Percentiles rank a stretch among this genome's conserved stretches.
phyloP scores from a whole-genome alignment of 2,113 vertebrate species.

The pig (Sus scrofa) region DNA sequence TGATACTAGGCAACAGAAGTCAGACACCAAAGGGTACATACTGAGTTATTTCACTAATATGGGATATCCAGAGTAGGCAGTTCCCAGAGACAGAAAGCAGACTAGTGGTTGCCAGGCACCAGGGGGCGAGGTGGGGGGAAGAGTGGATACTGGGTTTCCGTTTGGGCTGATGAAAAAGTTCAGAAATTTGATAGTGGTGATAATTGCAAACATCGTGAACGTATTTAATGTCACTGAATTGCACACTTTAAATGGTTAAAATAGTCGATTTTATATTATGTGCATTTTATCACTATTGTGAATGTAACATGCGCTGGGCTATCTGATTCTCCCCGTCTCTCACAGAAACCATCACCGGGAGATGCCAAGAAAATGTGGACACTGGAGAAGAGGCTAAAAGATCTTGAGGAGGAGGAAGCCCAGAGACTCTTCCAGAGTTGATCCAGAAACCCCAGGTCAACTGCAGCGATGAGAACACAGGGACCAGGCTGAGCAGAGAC shows the following conservation, averaged over 20 bases:
- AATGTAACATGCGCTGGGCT: too few species aligned
- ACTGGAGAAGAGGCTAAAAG: not conserved
- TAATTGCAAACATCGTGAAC: not conserved
- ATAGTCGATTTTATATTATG: not conserved
- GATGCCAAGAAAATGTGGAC: not conserved
- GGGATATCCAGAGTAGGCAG: not conserved
- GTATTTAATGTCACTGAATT: not conserved
- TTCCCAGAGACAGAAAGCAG: not conserved
- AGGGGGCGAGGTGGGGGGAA: too few species aligned
- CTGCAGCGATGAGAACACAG: rapidly evolving
- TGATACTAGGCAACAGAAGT: not conserved
- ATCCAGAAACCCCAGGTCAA: not conserved
- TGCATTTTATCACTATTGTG: not conserved
- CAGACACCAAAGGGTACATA: not conserved
- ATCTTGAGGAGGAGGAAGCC: not conserved
- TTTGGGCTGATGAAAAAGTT: not conserved
- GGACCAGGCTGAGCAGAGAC: not conserved
- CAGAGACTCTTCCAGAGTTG: too few species aligned
- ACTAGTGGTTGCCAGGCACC: not conserved
- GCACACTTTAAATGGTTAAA: not conserved
- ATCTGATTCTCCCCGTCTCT: not conserved
- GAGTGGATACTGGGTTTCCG: not conserved
- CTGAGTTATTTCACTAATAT: too few species aligned
- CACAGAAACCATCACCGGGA: not conserved
- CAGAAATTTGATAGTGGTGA: not conserved